Percentiles rank a stretch among this genome's conserved stretches.
Conservation (phyloP, 2,797 vertebrate genomes). For the Urocyon cinereoargenteus region DNA sequence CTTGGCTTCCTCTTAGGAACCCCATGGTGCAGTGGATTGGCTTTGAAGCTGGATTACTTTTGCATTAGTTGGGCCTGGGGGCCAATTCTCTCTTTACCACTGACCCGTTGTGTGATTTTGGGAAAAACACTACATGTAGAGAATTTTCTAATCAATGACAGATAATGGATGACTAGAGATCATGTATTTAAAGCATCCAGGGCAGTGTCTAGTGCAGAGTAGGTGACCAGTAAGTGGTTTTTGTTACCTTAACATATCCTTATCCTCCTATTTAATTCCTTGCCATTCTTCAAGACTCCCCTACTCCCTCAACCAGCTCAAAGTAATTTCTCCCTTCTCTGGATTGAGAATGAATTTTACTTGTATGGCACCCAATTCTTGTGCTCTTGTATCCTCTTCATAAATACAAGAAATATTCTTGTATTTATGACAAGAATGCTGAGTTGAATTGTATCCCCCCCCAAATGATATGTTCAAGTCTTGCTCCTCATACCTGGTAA, state of each 20-base stretch:
- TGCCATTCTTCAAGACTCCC: background rate
- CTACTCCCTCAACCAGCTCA: background rate
- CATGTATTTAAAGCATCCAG: background rate
- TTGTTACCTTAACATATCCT: background rate
- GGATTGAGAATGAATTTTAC: background rate
- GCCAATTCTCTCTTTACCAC: background rate
- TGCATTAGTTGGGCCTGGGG: background rate
- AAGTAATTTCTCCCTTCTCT: background rate
- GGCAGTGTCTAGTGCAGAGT: too few species aligned
- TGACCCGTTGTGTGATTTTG: background rate
- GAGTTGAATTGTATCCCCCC: background rate
- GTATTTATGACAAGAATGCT: too few species aligned
- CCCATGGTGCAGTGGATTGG: fast-evolving
- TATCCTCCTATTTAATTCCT: background rate
- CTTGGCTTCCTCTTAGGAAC: background rate
- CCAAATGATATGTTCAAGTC: background rate
- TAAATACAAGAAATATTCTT: background rate
- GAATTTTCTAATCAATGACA: background rate
- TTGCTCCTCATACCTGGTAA: background rate
- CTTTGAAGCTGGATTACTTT: background rate
- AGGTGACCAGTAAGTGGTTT: background rate
- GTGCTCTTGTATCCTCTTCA: background rate
- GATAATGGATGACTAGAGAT: background rate
- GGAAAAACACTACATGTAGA: background rate
- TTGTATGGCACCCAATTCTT: background rate